Percentiles rank a stretch among this genome's conserved stretches.
phyloP scores from a whole-genome alignment of 2,888 invertebrate genomes.

The Drosophila phalerata region DNA sequence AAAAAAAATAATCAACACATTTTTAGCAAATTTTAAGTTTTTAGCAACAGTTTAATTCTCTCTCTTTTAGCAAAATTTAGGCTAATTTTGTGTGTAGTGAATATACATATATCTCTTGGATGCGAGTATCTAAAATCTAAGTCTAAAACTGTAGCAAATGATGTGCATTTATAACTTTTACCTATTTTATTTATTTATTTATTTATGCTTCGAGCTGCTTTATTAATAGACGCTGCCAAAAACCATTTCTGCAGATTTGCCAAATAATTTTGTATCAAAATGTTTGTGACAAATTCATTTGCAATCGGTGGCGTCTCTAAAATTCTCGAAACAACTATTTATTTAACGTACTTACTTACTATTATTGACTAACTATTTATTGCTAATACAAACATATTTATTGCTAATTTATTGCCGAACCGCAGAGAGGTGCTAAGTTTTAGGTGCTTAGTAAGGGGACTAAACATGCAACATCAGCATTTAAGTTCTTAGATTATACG shows the following conservation, averaged over 20 bases:
- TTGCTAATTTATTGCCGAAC: conserved; percentile 55
- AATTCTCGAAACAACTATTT: conserved; percentile 45
- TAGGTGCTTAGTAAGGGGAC: conserved; percentile 52
- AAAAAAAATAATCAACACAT: not conserved
- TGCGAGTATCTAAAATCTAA: conserved; percentile 62
- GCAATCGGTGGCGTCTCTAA: conserved; percentile 47
- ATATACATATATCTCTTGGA: conserved; percentile 40
- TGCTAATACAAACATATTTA: conserved; percentile 34
- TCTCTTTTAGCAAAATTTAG: conserved; percentile 59
- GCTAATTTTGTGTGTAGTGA: conserved; percentile 61
- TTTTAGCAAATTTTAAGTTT: conserved; percentile 34
- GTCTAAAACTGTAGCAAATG: conserved; percentile 61
- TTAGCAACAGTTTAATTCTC: conserved; percentile 27
- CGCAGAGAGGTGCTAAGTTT: conserved; percentile 69
- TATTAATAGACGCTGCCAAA: conserved; percentile 28
- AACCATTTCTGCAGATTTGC: conserved; percentile 58
- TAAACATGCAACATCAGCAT: conserved; percentile 35
- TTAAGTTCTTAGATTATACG: conserved; percentile 46
- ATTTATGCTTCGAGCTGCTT: conserved; percentile 56
- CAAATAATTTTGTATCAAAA: conserved; percentile 84
- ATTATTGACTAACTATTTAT: conserved; percentile 61
- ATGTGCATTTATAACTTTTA: conserved; percentile 71
- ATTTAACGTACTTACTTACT: conserved; percentile 59
- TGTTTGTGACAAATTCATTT: conserved; percentile 72
- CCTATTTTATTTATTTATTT: conserved; percentile 65